Evolutionary conservation across 1,140 invertebrate genomes (phyloP).

Genomic region (Aplysia californica): DNA sequence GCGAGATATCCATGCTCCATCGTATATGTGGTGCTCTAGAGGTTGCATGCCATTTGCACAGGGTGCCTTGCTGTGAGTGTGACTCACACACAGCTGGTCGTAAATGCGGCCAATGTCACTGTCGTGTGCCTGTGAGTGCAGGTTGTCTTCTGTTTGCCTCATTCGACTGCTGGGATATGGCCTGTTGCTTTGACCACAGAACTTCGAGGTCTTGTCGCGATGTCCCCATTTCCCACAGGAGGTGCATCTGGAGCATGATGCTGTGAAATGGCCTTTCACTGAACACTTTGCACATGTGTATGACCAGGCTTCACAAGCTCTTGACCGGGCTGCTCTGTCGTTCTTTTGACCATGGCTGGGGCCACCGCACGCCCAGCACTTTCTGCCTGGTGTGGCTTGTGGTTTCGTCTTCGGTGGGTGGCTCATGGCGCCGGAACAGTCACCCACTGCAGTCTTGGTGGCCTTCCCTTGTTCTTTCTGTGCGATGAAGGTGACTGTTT

Average conservation of each 20-base stretch:
- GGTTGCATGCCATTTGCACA: background rate
- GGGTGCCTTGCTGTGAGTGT: slow-evolving; percentile 18
- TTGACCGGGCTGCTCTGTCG: background rate
- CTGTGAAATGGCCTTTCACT: slow-evolving; percentile 29
- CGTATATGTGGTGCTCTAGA: background rate
- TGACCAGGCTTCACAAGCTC: slow-evolving; percentile 31
- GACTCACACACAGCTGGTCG: slow-evolving; percentile 19
- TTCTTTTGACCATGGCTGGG: slow-evolving; percentile 20
- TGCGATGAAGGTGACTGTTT: slow-evolving; percentile 32
- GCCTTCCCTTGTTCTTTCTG: slow-evolving; percentile 39
- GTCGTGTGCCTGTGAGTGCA: slow-evolving; percentile 12
- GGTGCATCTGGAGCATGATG: slow-evolving; percentile 26
- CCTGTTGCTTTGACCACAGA: slow-evolving; percentile 28
- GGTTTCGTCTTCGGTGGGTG: background rate
- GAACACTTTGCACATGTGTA: slow-evolving; percentile 33
- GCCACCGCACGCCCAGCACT: background rate
- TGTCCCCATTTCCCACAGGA: slow-evolving; percentile 18
- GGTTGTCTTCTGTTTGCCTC: background rate
- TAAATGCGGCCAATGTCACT: slow-evolving; percentile 21
- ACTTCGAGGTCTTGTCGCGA: slow-evolving; percentile 7
- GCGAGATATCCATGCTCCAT: background rate
- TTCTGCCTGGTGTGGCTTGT: background rate
- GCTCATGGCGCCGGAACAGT: background rate
- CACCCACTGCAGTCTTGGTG: slow-evolving; percentile 25
- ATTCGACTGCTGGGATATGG: slow-evolving; percentile 11